Evolutionary conservation across 1,140 invertebrate species (phyloP).

Genomic region (Anagrus nilaparvatae): DNA sequence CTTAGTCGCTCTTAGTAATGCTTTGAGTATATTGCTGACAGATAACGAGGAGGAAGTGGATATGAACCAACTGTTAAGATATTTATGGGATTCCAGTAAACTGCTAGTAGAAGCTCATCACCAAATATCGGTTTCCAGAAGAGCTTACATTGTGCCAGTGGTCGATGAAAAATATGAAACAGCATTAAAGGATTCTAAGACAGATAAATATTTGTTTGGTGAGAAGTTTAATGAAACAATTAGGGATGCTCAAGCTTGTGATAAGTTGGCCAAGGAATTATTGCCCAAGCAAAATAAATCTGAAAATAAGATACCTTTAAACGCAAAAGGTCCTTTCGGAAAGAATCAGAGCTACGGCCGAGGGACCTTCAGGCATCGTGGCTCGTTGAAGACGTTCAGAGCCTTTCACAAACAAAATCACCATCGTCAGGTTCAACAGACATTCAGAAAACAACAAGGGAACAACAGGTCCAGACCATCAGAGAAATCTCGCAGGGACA

Average conservation of each 20-base stretch:
- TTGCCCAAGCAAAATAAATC: background rate
- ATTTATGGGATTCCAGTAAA: background rate
- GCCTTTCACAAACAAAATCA: too few relatives aligned
- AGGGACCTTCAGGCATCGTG: background rate
- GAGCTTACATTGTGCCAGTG: background rate
- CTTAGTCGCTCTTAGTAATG: slow-evolving; percentile 7
- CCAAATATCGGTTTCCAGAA: background rate
- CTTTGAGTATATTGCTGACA: slow-evolving; percentile 1
- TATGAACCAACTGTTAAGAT: background rate
- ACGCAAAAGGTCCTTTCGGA: background rate
- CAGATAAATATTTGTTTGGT: background rate
- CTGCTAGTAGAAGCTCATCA: background rate
- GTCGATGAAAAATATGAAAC: background rate
- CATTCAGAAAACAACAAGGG: background rate
- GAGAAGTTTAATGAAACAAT: too few relatives aligned
- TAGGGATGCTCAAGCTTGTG: background rate
- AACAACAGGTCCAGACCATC: background rate
- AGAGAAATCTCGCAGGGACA: background rate
- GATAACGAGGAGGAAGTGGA: background rate
- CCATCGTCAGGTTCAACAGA: too few relatives aligned
- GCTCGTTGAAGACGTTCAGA: background rate
- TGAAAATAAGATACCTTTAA: background rate
- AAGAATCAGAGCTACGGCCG: background rate
- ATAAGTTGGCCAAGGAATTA: background rate
- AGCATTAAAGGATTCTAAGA: background rate